Evolutionary conservation across 1,140 invertebrate genomes (phyloP), one percentile per base, ranked within the genome.

Genomic region (Augochlora pura): DNA sequence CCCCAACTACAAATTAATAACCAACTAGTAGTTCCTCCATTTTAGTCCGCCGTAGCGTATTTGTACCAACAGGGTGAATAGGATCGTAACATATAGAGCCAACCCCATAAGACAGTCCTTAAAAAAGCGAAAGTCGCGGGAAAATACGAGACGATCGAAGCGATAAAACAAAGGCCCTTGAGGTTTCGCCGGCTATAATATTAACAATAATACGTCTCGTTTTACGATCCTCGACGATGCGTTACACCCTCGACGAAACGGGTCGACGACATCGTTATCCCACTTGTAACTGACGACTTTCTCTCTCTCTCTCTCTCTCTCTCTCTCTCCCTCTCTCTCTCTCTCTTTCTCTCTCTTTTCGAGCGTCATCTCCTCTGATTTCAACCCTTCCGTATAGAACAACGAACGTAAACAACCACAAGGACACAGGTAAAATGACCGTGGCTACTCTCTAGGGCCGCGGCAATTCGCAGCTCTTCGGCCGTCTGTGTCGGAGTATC

Each of bases 61-160:
- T 42, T 21, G 23, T 32, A 18, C n/a, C 32, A 46, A 49, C 32
- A 38, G 65, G 23, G 23, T 14, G 21, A 77, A 49, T 38, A 54
- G 52, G 32, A 32, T 77, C 75, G 42, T 77, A 69, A 69, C 25
- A 38, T 70, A 70, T 70, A 77, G 66, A 27, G 21, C 57, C 57
- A 16, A 49, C 62, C 38, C 10, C 6, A 38, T 39, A 25, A 16
- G 57, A 49, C 14, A 46, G 57, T 67, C 32, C 63, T 4, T 69
- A 77, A 77, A 77, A 69, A 27, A 21, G 21, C 32, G 64, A 21
- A 38, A 63, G 32, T 66, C n/a, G 16, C 59, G 3, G 1, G 57
- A 70, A 49, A 38, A 25, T 42, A n/a, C 18, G 18, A 25, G 27
- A 21, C 27, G 75, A 77, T 69, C 65, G 9, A 6, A 57, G 25